Base-by-base conservation (phyloP, 37 sponge, comb jelly and placozoan species). In the Bolinopsis microptera region DNA sequence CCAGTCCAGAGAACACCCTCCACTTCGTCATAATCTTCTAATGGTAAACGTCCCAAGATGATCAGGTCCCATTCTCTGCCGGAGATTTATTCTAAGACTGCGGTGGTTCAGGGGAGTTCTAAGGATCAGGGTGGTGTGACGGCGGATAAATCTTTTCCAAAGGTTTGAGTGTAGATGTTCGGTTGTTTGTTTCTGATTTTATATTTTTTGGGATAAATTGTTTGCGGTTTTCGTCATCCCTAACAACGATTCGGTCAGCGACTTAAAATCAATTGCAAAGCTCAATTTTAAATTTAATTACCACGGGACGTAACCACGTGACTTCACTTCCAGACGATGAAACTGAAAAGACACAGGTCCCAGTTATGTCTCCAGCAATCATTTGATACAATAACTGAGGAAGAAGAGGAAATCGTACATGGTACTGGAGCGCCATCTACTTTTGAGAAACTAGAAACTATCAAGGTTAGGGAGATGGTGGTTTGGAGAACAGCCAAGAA, bases 341-440 rank as follows among this genome's bases (percentile, higher is more conserved):
- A 86, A 34, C 35, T 86, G 61, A 39, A 41, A 39, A 9, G 90
- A 86, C 90, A 86, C 90, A 35, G 90, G 61, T 86, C 90, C 26
- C 90, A 86, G 61, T 30, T 86, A 30, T 86, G 90, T 39, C 90
- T 86, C 0, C 90, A 86, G 61, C 90, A 86, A 38, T 86, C 90
- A 13, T 86, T 86, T 40, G 90, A 86, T 48, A 86, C 90, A 8
- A 86, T 86, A 8, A 41, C 90, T 8, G 90, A 86, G 90, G 90
- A 86, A 48, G 90, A 39, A 86, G 90, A 86, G 28, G 90, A 86
- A 34, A 34, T 36, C 36, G 13, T 77, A 0, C 9, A 31, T 8
- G 32, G 35, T 16, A 13, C 9, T 5, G 35, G 35, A 0, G n/a
- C 16, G 28, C 34, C 21, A 38, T 28, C 0, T 1, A 86, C 34